Conservation (phyloP, 2,113 vertebrate genomes). For the Peromyscus maniculatus region DNA sequence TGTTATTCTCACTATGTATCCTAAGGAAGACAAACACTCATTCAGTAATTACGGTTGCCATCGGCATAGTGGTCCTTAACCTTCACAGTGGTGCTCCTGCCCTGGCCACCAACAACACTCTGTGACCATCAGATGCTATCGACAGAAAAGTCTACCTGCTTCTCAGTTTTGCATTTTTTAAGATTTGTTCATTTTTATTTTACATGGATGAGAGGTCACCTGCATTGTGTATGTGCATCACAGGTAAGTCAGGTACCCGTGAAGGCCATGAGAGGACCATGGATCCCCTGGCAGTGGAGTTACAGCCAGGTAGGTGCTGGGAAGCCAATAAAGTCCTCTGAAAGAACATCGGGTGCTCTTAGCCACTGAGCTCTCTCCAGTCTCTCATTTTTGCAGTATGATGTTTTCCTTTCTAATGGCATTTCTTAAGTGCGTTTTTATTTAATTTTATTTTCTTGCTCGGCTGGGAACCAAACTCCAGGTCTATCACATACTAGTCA, state of each 20-base stretch:
- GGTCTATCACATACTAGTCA: no score
- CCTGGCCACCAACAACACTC: not conserved
- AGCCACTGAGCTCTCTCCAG: not conserved
- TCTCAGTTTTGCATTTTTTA: not conserved
- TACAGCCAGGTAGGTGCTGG: not conserved
- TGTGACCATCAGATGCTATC: not conserved
- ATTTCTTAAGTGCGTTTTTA: slow-evolving; percentile 18
- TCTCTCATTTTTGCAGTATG: not conserved
- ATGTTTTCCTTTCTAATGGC: not conserved
- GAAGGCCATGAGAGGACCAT: no score
- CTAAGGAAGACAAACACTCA: not conserved
- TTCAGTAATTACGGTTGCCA: not conserved
- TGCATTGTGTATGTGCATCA: not conserved
- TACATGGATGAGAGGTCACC: not conserved
- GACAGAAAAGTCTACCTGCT: not conserved
- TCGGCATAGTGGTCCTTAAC: not conserved
- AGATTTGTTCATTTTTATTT: not conserved
- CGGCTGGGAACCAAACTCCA: not conserved
- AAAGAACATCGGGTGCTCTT: not conserved
- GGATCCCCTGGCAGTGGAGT: not conserved
- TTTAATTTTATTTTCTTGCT: not conserved
- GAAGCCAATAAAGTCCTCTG: not conserved
- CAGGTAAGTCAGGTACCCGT: no score
- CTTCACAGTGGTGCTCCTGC: not conserved
- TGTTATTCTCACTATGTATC: not conserved